Percentiles rank a stretch among this genome's conserved stretches.
Evolutionary conservation across 2,888 invertebrate genomes (phyloP).

Genomic region (Clunio marinus): DNA sequence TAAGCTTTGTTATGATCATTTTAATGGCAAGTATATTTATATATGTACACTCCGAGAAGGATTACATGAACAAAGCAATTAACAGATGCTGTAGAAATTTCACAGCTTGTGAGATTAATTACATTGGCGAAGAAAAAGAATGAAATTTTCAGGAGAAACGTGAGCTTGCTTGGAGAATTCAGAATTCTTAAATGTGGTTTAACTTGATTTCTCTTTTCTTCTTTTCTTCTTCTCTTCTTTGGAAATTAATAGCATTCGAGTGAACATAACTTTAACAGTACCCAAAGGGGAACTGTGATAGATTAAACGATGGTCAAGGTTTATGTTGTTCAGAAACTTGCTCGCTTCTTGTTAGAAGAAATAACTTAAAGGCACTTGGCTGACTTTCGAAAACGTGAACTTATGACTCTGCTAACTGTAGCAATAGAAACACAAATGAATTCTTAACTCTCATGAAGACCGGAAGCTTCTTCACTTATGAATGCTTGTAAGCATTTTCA

Average conservation of each 20-base stretch:
- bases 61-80: neutral
- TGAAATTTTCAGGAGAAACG: neutral
- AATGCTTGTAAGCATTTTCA: too few relatives aligned
- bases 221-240: too few relatives aligned
- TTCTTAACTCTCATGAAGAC: too few relatives aligned
- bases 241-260: conserved; percentile 8
- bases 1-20: neutral
- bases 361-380: too few relatives aligned
- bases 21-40: neutral
- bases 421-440: too few relatives aligned
- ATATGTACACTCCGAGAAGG: neutral
- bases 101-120: conserved; percentile 19
- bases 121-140: neutral
- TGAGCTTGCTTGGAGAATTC: neutral
- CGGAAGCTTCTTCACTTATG: too few relatives aligned
- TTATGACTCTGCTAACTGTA: too few relatives aligned
- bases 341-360: too few relatives aligned
- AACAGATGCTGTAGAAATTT: neutral
- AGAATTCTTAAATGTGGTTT: neutral
- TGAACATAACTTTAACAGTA: neutral
- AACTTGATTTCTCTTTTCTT: neutral
- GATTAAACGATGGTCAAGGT: too few relatives aligned
- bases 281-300: neutral
- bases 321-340: too few relatives aligned
- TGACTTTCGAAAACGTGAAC: too few relatives aligned